Percentiles rank a stretch among this genome's conserved stretches.
Evolutionary conservation across 2,888 invertebrate species (phyloP).

Genomic region (Tineola bisselliella): DNA sequence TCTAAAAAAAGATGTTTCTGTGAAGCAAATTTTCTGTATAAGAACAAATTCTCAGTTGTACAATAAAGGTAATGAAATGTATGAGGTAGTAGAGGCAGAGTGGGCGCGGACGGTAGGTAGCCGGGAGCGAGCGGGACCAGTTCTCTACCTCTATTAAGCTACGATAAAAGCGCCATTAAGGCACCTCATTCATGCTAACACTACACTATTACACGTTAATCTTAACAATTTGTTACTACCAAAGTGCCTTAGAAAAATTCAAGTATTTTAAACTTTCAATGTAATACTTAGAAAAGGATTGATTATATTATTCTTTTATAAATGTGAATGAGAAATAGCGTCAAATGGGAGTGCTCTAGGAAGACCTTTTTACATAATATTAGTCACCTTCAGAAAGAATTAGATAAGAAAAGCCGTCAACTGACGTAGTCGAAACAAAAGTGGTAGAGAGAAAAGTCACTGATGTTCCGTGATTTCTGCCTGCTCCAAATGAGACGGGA

Average conservation of each 20-base stretch:
- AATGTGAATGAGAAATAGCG: no score
- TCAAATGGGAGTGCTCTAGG: no score
- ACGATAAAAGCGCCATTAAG: conserved; percentile 46
- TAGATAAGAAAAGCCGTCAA: no score
- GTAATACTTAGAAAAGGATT: neutral
- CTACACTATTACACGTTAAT: conserved; percentile 44
- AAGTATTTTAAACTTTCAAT: neutral
- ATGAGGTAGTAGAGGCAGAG: neutral
- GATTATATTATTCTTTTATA: no score
- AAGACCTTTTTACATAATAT: no score
- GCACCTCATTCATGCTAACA: conserved; percentile 44
- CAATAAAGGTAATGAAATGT: conserved; percentile 13
- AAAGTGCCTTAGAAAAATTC: conserved; percentile 12
- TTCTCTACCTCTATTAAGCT: conserved; percentile 36
- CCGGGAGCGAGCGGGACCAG: conserved; percentile 12
- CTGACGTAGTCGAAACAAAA: no score
- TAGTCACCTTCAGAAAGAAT: no score
- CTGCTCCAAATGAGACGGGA: no score
- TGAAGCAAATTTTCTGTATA: neutral
- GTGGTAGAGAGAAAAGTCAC: no score
- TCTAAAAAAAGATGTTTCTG: neutral
- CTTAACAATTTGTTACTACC: conserved; percentile 37
- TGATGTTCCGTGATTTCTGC: no score
- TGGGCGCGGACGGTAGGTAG: conserved; percentile 9
- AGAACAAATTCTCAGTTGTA: conserved; percentile 9